Base-by-base conservation (phyloP, 2,888 invertebrate genomes). In the Hirudinaria manillensis region DNA sequence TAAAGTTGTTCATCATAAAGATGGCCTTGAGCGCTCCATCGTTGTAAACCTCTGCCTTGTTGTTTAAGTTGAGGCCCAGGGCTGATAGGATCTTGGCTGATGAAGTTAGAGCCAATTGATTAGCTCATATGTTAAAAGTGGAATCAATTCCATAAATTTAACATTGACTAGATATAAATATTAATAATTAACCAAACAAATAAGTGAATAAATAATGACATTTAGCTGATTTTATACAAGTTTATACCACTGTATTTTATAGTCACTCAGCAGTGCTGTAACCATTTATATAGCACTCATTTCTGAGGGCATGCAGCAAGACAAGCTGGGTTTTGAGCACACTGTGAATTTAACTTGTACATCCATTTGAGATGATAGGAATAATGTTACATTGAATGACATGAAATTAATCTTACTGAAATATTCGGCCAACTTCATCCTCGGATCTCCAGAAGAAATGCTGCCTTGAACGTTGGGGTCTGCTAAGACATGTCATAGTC, bases 1-100 rank as follows among this genome's bases (percentile, higher is more conserved):
- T 91, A 79, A 93, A 93, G 85, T 98, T 98, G 86, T 98, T 98
- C 66, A 97, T 87, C 77, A 94, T 89, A 83, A 97, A 97, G 74
- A 96, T 89, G 10, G 94, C 92, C 81, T 92, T 91, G 24, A 96
- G 88, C 3, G 93, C 93, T n/a, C 16, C 16, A 83, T 96, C 96
- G 56, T 90, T 90, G 83, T 97, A 97, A 77, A 92, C 91, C 82
- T 96, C 94, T 84, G 94, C 93, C 87, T 94, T 85, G 84, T 90
- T 94, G 77, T 93, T 89, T 51, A 97, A 88, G 13, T 94, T 93
- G 80, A 93, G 88, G 83, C 94, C 95, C 75, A 97, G 87, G 80
- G 95, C 93, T 7, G 93, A 93, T 77, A 97, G 85, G 16, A 84
- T 83, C 76, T 83, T 82, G n/a, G 83, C 85, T 85, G 81, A 13